Evolutionary conservation across 2,797 vertebrate species (phyloP).

Genomic region (Aeoliscus strigatus): DNA sequence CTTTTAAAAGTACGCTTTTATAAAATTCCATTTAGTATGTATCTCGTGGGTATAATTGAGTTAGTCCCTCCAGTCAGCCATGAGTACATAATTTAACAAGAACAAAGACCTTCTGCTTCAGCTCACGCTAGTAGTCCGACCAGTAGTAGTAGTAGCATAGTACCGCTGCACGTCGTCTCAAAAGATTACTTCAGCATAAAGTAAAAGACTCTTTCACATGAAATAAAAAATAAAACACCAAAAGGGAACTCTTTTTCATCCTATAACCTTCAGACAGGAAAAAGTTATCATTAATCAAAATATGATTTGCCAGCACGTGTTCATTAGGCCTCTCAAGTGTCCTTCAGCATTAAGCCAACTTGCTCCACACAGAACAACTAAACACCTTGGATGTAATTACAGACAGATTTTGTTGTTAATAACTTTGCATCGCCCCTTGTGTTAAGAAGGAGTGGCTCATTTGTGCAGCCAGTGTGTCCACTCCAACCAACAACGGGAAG

Average conservation of each 20-base stretch:
- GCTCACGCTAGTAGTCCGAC: too few species aligned
- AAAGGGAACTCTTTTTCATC: background rate
- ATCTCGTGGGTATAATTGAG: too few species aligned
- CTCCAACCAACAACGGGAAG: constrained; percentile 25
- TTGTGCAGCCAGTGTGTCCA: constrained; percentile 31
- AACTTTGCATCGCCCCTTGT: constrained; percentile 15
- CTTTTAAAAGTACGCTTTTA: too few species aligned
- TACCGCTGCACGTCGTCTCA: too few species aligned
- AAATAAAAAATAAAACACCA: background rate
- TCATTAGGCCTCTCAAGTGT: constrained; percentile 14
- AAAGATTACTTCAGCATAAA: too few species aligned
- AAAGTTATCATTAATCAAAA: background rate
- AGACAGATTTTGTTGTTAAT: constrained; percentile 24
- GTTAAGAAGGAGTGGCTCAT: constrained; percentile 25
- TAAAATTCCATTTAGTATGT: too few species aligned
- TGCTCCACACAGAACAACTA: constrained; percentile 12
- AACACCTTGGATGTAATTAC: constrained; percentile 22
- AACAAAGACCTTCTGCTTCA: too few species aligned
- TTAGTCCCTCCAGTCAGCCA: too few species aligned
- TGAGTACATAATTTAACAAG: too few species aligned
- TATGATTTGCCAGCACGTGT: constrained; percentile 3
- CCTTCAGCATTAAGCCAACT: constrained; percentile 15
- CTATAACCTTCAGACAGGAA: background rate
- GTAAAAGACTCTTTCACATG: too few species aligned
- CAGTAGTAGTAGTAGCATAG: too few species aligned